phyloP scores from a whole-genome alignment of 2,888 invertebrate genomes.

The Leucophenga montana region DNA sequence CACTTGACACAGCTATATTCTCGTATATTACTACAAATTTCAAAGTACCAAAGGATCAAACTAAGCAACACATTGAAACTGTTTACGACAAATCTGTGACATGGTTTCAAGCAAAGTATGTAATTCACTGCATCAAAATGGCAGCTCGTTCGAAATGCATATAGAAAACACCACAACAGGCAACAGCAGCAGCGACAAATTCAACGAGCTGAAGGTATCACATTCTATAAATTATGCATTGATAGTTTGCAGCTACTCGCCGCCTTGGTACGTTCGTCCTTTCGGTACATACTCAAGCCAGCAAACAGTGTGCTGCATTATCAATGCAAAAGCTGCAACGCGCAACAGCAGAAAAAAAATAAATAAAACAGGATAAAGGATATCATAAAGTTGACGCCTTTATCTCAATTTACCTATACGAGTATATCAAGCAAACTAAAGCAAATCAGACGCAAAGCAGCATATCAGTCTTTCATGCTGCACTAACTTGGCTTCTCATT shows the following conservation, averaged over 20 bases:
- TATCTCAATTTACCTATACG: slow-evolving; percentile 44
- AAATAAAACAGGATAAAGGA: too few species aligned
- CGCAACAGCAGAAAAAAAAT: slow-evolving; percentile 30
- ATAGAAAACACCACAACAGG: neutral
- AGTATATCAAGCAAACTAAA: neutral
- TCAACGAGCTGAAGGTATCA: neutral
- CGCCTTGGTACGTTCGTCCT: slow-evolving; percentile 26
- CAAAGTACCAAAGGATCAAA: too few species aligned
- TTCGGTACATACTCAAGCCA: slow-evolving; percentile 13
- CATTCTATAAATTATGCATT: slow-evolving; percentile 56
- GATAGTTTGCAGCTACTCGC: slow-evolving; percentile 39
- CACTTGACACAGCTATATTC: too few species aligned
- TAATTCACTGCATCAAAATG: too few species aligned
- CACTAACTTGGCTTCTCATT: neutral
- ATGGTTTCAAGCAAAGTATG: too few species aligned
- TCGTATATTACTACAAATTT: too few species aligned
- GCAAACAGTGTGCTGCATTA: slow-evolving; percentile 57
- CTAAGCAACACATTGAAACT: neutral
- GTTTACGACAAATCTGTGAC: neutral
- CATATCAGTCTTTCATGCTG: slow-evolving; percentile 8
- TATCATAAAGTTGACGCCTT: slow-evolving; percentile 47
- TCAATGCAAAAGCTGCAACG: slow-evolving; percentile 55
- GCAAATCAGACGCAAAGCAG: neutral
- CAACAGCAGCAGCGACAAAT: neutral
- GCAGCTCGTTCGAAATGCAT: neutral